Conservation (phyloP, 2,888 invertebrate species). For the Sarcophaga variegata region DNA sequence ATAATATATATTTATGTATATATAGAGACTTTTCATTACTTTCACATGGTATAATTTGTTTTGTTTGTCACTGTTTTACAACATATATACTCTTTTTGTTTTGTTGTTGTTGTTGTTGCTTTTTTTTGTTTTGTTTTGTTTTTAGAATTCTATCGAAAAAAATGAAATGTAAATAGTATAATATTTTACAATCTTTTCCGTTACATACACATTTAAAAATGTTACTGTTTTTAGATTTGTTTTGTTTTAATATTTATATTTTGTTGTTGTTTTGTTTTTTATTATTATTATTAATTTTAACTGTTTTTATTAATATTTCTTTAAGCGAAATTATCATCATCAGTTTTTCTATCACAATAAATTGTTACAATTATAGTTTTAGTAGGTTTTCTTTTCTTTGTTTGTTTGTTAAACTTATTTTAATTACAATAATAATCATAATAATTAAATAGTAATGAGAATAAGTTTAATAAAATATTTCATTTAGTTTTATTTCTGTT, state of each 20-base stretch:
- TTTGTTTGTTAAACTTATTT: slow-evolving; percentile 48
- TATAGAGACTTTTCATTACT: slow-evolving; percentile 64
- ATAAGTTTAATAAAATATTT: slow-evolving; percentile 64
- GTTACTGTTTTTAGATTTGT: slow-evolving; percentile 12
- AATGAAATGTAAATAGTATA: slow-evolving; percentile 68
- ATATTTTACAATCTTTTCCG: slow-evolving; percentile 68
- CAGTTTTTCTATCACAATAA: slow-evolving; percentile 80
- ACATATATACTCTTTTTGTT: slow-evolving; percentile 34
- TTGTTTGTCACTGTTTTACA: slow-evolving; percentile 62
- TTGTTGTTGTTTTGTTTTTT: slow-evolving; percentile 30
- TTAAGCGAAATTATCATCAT: slow-evolving; percentile 72
- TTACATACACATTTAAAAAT: slow-evolving; percentile 64
- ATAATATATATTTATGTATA: slow-evolving; percentile 63
- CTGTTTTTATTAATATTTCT: slow-evolving; percentile 56
- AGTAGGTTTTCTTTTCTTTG: slow-evolving; percentile 71
- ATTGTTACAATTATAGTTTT: slow-evolving; percentile 80
- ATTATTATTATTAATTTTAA: slow-evolving; percentile 40
- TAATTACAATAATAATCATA: neutral
- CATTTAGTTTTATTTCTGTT: neutral
- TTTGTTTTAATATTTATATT: slow-evolving; percentile 2
- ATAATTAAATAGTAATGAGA: slow-evolving; percentile 58
- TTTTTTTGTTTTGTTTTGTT: slow-evolving; percentile 31
- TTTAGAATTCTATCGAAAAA: slow-evolving; percentile 60
- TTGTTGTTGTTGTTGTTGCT: neutral
- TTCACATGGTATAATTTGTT: slow-evolving; percentile 59